Conservation (phyloP, 2,797 vertebrate genomes). For the Falco cherrug region DNA sequence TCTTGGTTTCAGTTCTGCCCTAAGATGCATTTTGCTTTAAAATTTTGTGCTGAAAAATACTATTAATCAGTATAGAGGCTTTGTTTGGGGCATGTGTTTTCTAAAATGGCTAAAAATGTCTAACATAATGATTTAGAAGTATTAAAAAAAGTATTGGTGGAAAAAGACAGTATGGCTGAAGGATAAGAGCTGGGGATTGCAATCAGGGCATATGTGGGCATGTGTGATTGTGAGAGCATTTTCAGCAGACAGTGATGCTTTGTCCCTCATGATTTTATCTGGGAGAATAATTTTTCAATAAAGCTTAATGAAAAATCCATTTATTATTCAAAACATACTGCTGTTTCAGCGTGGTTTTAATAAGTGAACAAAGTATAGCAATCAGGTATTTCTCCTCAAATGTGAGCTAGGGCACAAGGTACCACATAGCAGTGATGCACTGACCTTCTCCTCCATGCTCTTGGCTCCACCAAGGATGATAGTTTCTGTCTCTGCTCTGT, state of each 20-base stretch:
- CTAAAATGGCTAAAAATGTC: not conserved
- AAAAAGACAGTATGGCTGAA: not conserved
- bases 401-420: accelerated
- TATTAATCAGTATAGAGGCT: not conserved
- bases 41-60: not conserved
- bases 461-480: not conserved
- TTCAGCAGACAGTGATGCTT: not conserved
- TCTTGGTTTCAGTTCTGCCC: not conserved
- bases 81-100: not conserved
- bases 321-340: not conserved
- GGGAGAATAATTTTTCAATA: not conserved
- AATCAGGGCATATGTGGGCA: not conserved
- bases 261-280: no score
- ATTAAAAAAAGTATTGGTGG: not conserved
- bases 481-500: not conserved
- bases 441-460: not conserved
- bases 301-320: not conserved
- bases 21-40: not conserved
- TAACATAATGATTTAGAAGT: not conserved
- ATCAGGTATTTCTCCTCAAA: not conserved
- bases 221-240: accelerated
- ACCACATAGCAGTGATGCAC: accelerated
- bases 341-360: not conserved
- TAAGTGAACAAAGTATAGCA: accelerated
- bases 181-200: not conserved